A percentile compares a stretch with the other conserved stretches of the same genome.
Conservation (phyloP, 2,797 vertebrate species). For the Chanos chanos region DNA sequence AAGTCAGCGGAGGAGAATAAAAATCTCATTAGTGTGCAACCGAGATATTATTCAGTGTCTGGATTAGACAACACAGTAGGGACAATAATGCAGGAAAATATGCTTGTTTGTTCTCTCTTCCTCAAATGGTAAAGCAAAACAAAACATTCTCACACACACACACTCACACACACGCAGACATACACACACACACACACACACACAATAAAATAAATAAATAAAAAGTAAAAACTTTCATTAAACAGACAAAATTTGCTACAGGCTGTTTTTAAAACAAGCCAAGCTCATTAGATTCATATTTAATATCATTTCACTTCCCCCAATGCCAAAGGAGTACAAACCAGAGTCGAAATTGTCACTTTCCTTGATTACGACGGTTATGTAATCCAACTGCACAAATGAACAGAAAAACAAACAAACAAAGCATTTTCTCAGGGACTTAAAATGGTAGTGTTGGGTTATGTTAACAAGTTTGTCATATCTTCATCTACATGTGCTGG, state of each 20-base stretch:
- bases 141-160: too few species aligned
- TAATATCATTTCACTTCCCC: not conserved
- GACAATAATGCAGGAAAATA: constrained; percentile 37
- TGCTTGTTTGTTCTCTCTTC: constrained; percentile 31
- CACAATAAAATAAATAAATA: too few species aligned
- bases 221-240: too few species aligned
- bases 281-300: not conserved
- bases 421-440: too few species aligned
- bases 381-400: too few species aligned
- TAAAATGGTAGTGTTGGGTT: too few species aligned
- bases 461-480: too few species aligned
- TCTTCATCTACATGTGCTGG: too few species aligned
- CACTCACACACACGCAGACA: too few species aligned
- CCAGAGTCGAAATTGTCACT: not conserved
- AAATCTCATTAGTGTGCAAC: constrained; percentile 45
- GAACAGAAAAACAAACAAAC: too few species aligned
- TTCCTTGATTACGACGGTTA: too few species aligned
- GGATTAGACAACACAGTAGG: constrained; percentile 35
- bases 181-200: too few species aligned
- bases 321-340: not conserved
- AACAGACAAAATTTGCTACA: constrained; percentile 23
- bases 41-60: constrained; percentile 38
- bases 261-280: not conserved
- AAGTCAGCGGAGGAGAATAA: constrained; percentile 17
- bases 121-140: constrained; percentile 32